These are phyloP conservation scores for Scomber scombrus DNA, from an alignment of 2,113 vertebrate genomes.

Conservation along the genomic window DNA sequence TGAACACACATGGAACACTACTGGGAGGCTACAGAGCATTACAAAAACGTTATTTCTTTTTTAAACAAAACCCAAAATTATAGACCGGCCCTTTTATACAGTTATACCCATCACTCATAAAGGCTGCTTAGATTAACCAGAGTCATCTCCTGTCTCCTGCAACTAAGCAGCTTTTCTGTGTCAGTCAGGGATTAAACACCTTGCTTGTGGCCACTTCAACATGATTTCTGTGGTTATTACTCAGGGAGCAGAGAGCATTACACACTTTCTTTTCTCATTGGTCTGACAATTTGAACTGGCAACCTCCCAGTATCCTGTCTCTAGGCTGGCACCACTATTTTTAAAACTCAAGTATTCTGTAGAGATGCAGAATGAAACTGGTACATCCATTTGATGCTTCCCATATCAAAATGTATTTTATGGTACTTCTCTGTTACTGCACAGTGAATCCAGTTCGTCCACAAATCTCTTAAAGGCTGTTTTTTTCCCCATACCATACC, in stretches of 20 bases:
- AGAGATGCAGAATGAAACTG: background rate
- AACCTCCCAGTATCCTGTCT: constrained; percentile 36
- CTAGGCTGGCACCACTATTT: background rate
- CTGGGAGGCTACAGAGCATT: too few relatives aligned
- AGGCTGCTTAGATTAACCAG: constrained; percentile 53
- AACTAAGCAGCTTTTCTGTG: constrained; percentile 74
- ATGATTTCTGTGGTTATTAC: constrained; percentile 73
- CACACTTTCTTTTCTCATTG: constrained; percentile 67
- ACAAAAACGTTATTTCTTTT: too few relatives aligned
- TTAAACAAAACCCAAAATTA: too few relatives aligned
- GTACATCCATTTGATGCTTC: background rate
- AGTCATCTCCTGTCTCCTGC: constrained; percentile 69
- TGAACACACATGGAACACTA: too few relatives aligned
- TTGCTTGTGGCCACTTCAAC: constrained; percentile 62
- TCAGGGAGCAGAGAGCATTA: constrained; percentile 58
- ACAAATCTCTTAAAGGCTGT: constrained; percentile 44
- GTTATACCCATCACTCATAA: constrained; percentile 43
- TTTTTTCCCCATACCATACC: constrained; percentile 28
- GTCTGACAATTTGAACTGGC: constrained; percentile 59
- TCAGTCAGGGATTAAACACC: constrained; percentile 73
- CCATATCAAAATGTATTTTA: background rate
- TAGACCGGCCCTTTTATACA: constrained; percentile 15
- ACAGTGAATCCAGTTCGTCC: constrained; percentile 24
- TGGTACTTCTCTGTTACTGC: background rate
- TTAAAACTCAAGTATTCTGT: background rate